A percentile compares a stretch with the other conserved stretches of the same genome.
Evolutionary conservation across 2,113 vertebrate genomes (phyloP).

Genomic region (Notothenia rossii): DNA sequence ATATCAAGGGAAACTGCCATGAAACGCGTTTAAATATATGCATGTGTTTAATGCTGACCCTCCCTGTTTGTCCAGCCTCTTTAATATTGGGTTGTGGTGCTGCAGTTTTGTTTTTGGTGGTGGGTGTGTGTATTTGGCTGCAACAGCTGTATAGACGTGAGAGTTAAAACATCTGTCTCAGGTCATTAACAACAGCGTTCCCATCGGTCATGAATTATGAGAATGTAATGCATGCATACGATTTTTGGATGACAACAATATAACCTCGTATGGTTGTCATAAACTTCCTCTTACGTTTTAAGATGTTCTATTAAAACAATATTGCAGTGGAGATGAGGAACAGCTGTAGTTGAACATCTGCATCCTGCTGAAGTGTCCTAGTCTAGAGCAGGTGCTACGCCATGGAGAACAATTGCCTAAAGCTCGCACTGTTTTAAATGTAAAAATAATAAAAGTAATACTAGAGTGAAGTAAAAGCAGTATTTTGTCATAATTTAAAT

Average conservation of each 20-base stretch:
- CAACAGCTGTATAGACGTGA: neutral
- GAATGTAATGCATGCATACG: neutral
- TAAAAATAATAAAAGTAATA: neutral
- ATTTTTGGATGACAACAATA: neutral
- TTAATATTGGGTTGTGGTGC: neutral
- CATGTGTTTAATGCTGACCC: neutral
- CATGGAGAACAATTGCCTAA: neutral
- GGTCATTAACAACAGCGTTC: neutral
- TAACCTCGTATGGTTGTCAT: neutral
- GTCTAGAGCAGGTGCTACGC: neutral
- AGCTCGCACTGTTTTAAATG: neutral
- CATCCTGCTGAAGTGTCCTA: neutral
- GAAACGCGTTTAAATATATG: neutral
- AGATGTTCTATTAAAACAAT: neutral
- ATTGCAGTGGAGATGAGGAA: neutral
- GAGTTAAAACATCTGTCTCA: constrained; percentile 11
- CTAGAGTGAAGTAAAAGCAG: neutral
- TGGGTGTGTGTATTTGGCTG: neutral
- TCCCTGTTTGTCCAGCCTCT: neutral
- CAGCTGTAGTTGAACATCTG: neutral
- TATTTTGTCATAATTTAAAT: neutral
- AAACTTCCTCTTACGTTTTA: neutral
- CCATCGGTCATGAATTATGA: neutral
- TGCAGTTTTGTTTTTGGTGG: neutral
- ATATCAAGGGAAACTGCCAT: neutral